Percentiles rank a stretch among this genome's conserved stretches.
Conservation (phyloP, 64 coral and sea anemone species). For the Pachyseris speciosa region DNA sequence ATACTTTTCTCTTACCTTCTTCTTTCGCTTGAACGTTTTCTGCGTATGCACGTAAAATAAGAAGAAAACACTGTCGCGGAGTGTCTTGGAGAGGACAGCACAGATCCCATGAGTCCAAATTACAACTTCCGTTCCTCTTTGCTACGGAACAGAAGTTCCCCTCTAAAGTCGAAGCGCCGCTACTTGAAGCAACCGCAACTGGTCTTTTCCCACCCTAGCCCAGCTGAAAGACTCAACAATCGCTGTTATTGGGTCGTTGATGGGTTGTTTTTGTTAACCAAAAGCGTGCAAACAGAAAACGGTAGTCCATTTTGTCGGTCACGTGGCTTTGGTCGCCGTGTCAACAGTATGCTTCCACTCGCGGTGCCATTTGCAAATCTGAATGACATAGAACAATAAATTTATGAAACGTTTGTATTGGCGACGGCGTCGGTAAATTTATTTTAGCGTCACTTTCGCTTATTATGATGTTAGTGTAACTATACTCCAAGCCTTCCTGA, state of each 20-base stretch:
- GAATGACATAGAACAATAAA: neutral
- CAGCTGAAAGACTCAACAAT: neutral
- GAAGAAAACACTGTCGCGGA: neutral
- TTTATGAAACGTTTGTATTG: neutral
- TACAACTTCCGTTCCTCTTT: neutral
- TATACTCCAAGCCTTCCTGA: neutral
- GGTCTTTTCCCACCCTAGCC: slow-evolving; percentile 18
- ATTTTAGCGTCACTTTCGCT: neutral
- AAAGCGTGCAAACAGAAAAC: neutral
- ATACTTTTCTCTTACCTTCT: neutral
- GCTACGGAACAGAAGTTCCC: neutral
- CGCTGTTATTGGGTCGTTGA: neutral
- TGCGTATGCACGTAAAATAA: slow-evolving; percentile 1
- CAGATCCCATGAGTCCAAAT: neutral
- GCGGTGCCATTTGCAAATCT: neutral
- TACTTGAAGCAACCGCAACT: neutral
- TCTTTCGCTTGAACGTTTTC: neutral
- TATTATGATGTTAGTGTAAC: neutral
- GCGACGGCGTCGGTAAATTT: neutral
- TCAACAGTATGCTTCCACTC: neutral
- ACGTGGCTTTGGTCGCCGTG: neutral
- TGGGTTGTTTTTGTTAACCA: neutral
- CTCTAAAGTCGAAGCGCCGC: neutral
- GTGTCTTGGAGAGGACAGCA: neutral
- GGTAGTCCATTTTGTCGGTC: neutral